phyloP scores from a whole-genome alignment of 2,888 invertebrate species.

The Polia nebulosa region DNA sequence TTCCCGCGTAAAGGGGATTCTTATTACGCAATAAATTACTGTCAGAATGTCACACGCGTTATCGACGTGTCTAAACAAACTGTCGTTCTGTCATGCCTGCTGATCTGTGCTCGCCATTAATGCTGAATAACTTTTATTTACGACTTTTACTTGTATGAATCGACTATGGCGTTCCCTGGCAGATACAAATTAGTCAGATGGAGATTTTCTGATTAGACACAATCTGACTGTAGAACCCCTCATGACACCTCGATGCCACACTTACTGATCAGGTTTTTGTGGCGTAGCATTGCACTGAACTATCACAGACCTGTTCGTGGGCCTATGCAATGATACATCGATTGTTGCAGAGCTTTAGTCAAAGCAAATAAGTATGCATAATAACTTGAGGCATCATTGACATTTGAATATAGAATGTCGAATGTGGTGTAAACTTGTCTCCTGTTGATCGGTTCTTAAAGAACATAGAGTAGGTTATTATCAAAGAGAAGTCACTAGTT shows the following conservation, averaged over 20 bases:
- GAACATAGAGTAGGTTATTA: too few species aligned
- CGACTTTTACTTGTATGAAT: neutral
- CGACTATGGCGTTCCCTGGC: accelerated
- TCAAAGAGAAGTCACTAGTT: too few species aligned
- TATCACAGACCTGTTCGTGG: too few species aligned
- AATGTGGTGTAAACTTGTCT: too few species aligned
- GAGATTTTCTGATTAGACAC: neutral
- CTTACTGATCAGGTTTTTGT: too few species aligned
- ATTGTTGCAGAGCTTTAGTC: too few species aligned
- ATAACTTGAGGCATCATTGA: too few species aligned
- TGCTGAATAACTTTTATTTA: slow-evolving; percentile 7
- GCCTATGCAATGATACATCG: too few species aligned
- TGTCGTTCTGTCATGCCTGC: slow-evolving; percentile 26
- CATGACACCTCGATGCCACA: too few species aligned
- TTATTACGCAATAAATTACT: slow-evolving; percentile 65
- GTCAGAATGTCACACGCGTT: slow-evolving; percentile 54
- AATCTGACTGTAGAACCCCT: neutral
- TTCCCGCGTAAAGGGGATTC: slow-evolving; percentile 49
- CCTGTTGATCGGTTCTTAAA: too few species aligned
- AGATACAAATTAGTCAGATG: neutral
- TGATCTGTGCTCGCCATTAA: slow-evolving; percentile 37
- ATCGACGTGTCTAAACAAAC: slow-evolving; percentile 56
- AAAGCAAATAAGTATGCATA: too few species aligned
- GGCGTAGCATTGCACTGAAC: neutral
- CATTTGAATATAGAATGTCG: too few species aligned